Evolutionary conservation across 2,888 invertebrate genomes (phyloP).

Genomic region (Elysia crispata): DNA sequence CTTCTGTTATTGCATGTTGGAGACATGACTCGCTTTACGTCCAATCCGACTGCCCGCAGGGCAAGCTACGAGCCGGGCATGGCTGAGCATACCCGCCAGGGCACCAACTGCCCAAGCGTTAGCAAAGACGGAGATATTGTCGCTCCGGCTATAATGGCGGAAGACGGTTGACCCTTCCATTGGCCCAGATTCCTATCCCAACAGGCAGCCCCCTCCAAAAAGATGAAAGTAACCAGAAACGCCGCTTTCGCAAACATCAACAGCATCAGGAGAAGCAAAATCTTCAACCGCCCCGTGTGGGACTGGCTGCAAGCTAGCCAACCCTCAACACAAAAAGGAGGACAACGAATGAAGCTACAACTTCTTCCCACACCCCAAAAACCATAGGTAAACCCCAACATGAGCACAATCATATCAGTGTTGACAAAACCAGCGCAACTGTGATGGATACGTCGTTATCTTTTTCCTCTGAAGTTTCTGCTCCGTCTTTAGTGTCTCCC

Average conservation of each 20-base stretch:
- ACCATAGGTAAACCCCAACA: no score
- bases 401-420: no score
- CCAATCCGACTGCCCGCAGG: constrained; percentile 38
- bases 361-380: no score
- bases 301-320: constrained; percentile 56
- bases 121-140: constrained; percentile 28
- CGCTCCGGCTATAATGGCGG: background rate
- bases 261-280: background rate
- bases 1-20: constrained; percentile 50
- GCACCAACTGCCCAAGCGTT: background rate
- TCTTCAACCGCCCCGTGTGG: constrained; percentile 32
- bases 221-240: background rate
- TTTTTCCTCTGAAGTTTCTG: no score
- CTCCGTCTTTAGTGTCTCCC: no score
- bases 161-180: background rate
- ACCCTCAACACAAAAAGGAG: constrained; percentile 10
- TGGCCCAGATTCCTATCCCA: background rate
- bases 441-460: no score
- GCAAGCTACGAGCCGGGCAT: constrained; percentile 35
- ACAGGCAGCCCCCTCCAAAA: background rate
- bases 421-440: no score
- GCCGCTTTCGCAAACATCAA: background rate
- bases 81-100: constrained; percentile 16
- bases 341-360: constrained; percentile 35
- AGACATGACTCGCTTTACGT: constrained; percentile 44